phyloP scores from a whole-genome alignment of 2,797 vertebrate species.

The Helarctos malayanus region DNA sequence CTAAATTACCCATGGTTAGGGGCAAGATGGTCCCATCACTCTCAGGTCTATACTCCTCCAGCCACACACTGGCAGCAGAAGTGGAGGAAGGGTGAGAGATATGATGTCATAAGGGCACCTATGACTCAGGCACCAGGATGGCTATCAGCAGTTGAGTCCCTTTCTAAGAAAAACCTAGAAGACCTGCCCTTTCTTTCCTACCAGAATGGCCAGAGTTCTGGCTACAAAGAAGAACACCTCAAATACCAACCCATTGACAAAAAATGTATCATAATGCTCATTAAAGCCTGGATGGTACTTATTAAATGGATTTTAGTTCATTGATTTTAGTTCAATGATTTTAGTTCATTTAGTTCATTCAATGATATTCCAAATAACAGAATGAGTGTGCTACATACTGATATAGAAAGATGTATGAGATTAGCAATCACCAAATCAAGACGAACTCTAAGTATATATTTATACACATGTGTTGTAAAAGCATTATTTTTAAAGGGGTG shows the following conservation, averaged over 20 bases:
- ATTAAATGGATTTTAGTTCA: background rate
- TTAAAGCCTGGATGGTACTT: background rate
- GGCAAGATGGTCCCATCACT: slow-evolving; percentile 72
- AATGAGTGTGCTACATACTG: background rate
- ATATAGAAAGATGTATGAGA: background rate
- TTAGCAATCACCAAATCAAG: background rate
- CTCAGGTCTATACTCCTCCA: slow-evolving; percentile 49
- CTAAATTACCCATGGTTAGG: slow-evolving; percentile 75
- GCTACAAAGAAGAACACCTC: background rate
- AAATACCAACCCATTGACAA: background rate
- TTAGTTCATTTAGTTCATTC: background rate
- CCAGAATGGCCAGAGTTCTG: background rate
- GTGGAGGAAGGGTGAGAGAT: background rate
- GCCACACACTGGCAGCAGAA: background rate
- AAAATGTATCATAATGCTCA: background rate
- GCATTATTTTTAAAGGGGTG: background rate
- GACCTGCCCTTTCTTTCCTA: background rate
- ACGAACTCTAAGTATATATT: background rate
- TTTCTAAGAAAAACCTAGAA: background rate
- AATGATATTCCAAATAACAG: background rate
- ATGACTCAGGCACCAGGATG: slow-evolving; percentile 35
- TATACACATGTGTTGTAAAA: background rate
- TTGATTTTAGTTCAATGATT: background rate
- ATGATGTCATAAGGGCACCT: slow-evolving; percentile 76
- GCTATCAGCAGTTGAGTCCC: background rate